Percentiles rank a stretch among this genome's conserved stretches.
phyloP scores from a whole-genome alignment of 1,140 invertebrate species.

The Mercenaria mercenaria region DNA sequence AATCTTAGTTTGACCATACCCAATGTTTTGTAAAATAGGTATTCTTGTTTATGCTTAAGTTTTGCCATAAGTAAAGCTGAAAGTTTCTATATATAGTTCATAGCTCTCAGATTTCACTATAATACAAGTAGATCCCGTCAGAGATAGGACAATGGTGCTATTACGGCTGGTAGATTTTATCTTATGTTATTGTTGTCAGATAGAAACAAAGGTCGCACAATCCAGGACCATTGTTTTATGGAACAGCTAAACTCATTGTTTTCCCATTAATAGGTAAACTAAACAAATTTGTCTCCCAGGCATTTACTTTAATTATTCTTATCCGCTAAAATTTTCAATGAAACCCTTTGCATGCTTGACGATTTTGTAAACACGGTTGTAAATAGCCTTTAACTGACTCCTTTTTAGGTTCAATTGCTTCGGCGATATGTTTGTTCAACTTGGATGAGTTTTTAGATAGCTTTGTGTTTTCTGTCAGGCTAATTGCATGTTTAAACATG shows the following conservation, averaged over 20 bases:
- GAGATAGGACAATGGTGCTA: not conserved
- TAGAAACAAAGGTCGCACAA: not conserved
- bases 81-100: too few species aligned
- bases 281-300: not conserved
- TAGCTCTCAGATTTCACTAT: too few species aligned
- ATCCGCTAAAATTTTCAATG: slow-evolving; percentile 19
- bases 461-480: slow-evolving; percentile 25
- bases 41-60: too few species aligned
- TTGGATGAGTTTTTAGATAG: slow-evolving; percentile 44
- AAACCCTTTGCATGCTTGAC: slow-evolving; percentile 7
- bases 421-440: slow-evolving; percentile 26
- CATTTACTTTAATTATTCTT: slow-evolving; percentile 12
- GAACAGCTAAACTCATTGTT: not conserved
- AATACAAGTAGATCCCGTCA: not conserved
- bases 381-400: slow-evolving; percentile 13
- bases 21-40: not conserved
- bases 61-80: not conserved
- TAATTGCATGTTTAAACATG: slow-evolving; percentile 41
- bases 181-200: not conserved
- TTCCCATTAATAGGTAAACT: not conserved
- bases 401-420: slow-evolving; percentile 29
- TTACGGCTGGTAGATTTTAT: not conserved
- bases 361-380: slow-evolving; percentile 45
- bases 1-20: not conserved
- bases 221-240: not conserved